Percentiles rank a stretch among this genome's conserved stretches.
Conservation (phyloP, 2,113 vertebrate species). For the Eolophus roseicapilla region DNA sequence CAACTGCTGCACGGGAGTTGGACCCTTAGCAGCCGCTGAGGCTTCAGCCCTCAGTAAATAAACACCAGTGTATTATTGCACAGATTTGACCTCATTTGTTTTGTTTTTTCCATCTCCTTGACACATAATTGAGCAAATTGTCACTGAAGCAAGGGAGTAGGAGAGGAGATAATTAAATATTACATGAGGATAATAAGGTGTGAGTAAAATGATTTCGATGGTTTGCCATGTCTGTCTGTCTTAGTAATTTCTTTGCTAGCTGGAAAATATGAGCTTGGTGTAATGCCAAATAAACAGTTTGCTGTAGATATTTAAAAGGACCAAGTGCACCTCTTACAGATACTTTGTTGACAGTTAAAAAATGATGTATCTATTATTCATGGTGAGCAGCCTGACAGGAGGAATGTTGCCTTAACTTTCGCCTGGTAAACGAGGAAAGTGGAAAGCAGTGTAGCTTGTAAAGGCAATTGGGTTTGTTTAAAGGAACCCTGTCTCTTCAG, state of each 20-base stretch:
- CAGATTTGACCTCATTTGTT: neutral
- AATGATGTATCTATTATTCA: slow-evolving; percentile 70
- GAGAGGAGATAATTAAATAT: slow-evolving; percentile 38
- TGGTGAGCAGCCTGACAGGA: slow-evolving; percentile 35
- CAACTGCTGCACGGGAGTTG: neutral
- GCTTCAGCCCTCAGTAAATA: neutral
- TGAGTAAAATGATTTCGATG: neutral
- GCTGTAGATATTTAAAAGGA: slow-evolving; percentile 47
- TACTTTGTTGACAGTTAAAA: slow-evolving; percentile 70
- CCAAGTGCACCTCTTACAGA: slow-evolving; percentile 29
- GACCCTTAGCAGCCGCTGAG: neutral
- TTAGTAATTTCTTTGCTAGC: neutral
- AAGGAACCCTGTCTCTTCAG: neutral
- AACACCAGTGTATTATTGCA: neutral
- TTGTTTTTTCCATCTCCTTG: slow-evolving; percentile 1
- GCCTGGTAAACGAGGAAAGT: neutral
- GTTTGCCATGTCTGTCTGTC: neutral
- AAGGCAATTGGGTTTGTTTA: neutral
- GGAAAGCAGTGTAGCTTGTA: neutral
- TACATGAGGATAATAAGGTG: slow-evolving; percentile 31
- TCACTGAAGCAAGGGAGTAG: slow-evolving; percentile 1
- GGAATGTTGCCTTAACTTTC: slow-evolving; percentile 51
- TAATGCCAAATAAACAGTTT: slow-evolving; percentile 40
- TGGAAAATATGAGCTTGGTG: neutral
- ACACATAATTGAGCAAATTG: slow-evolving; percentile 35